phyloP scores from a whole-genome alignment of 2,797 vertebrate species.

The Mionectes olivaceus region DNA sequence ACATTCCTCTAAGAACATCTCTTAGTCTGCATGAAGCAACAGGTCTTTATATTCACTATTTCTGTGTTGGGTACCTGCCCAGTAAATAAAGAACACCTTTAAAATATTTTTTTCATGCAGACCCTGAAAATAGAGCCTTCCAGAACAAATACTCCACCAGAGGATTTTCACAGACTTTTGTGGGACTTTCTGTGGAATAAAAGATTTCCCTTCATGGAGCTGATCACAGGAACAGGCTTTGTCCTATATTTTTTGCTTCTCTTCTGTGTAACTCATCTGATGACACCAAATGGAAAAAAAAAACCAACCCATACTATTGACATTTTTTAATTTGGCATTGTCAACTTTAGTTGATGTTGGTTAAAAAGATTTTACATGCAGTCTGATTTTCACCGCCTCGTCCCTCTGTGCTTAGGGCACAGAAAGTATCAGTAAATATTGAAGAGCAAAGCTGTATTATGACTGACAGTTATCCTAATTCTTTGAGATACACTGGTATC shows the following conservation, averaged over 20 bases:
- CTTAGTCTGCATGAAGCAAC: not conserved
- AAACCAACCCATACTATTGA: not conserved
- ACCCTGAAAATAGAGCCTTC: not conserved
- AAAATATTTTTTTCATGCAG: not conserved
- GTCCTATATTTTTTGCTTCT: not conserved
- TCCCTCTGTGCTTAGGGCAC: not conserved
- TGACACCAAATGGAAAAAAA: not conserved
- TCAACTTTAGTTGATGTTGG: not conserved
- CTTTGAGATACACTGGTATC: conserved; percentile 10
- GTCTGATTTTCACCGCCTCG: not conserved
- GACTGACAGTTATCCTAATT: conserved; percentile 37
- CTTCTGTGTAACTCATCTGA: not conserved
- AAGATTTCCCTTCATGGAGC: not conserved
- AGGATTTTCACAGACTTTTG: not conserved
- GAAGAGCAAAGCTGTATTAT: not conserved
- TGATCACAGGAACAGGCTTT: not conserved
- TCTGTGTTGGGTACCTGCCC: not conserved
- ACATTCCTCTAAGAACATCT: not conserved
- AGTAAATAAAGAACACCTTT: not conserved
- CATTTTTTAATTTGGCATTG: not conserved
- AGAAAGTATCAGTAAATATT: conserved; percentile 39
- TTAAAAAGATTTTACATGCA: not conserved
- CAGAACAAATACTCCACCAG: not conserved
- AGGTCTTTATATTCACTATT: not conserved
- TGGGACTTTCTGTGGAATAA: not conserved